Evolutionary conservation across 2,797 vertebrate species (phyloP), one percentile per base, ranked within the genome.

Genomic region (Molossus alvarezi): DNA sequence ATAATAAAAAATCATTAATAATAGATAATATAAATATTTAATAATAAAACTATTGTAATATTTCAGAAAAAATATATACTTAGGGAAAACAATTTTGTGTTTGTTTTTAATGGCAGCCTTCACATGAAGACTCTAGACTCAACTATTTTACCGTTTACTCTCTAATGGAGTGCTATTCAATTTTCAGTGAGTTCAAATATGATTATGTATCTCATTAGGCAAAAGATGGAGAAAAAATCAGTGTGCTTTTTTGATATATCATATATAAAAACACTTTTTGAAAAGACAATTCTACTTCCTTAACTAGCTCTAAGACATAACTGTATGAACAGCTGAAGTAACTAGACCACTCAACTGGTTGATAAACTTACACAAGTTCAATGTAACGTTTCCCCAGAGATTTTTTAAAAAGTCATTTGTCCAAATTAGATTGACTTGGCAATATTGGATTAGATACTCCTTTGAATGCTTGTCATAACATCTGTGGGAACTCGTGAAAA

Each of bases 21-120:
- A 69, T 13, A 90, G 17, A 20, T 93, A 41, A 72, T 72, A 53
- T 33, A 79, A 88, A 73, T 29, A 72, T 9, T 72, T 75, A 51
- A 75, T 62, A 84, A 80, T 89, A 51, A 90, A 15, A 58, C 41
- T 89, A 93, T 51, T 83, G 9, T 6, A 94, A 33, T 73, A 62
- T 60, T 85, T 86, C 2, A 94, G 58, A 23, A 81, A 88, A 88
- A 33, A 37, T 67, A 13, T 88, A 83, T 88, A 83, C 14, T 51
- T 73, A 73, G 10, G 45, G 8, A 71, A 29, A 71, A 51, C 9
- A 86, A 17, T 37, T 77, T 62, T 57, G 5, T 86, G 8, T 64
- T 23, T 85, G 41, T 82, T 83, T 84, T 89, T 67, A 73, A 60
- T 72, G 29, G 29, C 5, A 82, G 2, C 3, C 27, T 25, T 41